Percentiles rank a stretch among this genome's conserved stretches.
Evolutionary conservation across 2,888 invertebrate species (phyloP).

Genomic region (Eupithecia pulchellata): DNA sequence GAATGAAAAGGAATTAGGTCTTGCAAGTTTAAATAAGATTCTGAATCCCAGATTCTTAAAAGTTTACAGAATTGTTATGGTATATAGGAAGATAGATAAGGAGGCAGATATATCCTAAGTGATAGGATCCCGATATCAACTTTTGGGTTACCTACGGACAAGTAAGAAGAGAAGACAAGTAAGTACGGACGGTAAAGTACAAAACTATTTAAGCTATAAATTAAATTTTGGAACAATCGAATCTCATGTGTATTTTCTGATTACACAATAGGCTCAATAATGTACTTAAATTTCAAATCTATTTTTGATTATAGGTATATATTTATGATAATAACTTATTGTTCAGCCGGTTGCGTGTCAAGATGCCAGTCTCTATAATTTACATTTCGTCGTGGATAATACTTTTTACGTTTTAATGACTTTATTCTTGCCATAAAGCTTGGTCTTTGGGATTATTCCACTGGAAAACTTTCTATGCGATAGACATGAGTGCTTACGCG

Average conservation of each 20-base stretch:
- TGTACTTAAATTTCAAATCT: background rate
- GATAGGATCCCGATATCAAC: background rate
- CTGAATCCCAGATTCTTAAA: background rate
- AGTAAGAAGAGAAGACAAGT: background rate
- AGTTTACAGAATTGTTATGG: background rate
- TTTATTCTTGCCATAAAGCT: slow-evolving; percentile 32
- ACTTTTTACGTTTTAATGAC: slow-evolving; percentile 31
- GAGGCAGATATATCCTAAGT: background rate
- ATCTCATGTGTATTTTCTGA: too few relatives aligned
- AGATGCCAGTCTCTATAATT: slow-evolving; percentile 31
- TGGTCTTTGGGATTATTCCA: slow-evolving; percentile 6
- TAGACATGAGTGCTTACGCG: too few relatives aligned
- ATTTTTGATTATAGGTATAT: background rate
- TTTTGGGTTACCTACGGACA: background rate
- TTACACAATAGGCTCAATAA: background rate
- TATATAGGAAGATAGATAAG: background rate
- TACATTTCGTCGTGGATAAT: slow-evolving; percentile 34
- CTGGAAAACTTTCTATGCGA: slow-evolving; percentile 5
- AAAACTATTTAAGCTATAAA: too few relatives aligned
- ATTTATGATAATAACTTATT: background rate
- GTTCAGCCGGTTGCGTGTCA: slow-evolving; percentile 20
- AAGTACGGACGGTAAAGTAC: too few relatives aligned
- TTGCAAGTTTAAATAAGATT: background rate
- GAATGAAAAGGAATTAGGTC: background rate
- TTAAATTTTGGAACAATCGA: too few relatives aligned